phyloP scores from a whole-genome alignment of 1,140 invertebrate species.

The Bathynomus jamesi region DNA sequence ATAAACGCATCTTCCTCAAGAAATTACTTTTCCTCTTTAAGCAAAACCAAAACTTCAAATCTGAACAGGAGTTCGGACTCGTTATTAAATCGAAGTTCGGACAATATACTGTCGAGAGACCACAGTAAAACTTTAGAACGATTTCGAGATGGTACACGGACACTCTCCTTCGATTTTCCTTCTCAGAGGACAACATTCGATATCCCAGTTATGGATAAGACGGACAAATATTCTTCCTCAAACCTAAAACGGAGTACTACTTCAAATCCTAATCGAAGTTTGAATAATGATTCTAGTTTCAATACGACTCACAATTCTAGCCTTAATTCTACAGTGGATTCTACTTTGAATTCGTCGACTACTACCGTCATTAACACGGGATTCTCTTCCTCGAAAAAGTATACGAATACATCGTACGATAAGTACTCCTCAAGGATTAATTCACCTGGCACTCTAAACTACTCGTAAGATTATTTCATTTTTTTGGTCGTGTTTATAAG shows the following conservation, averaged over 20 bases:
- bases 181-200: neutral
- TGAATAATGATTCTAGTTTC: neutral
- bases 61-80: too few species aligned
- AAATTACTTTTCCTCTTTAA: neutral
- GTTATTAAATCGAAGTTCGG: neutral
- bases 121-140: neutral
- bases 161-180: neutral
- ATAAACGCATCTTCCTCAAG: neutral
- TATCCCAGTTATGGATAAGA: neutral
- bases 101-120: neutral
- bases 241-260: neutral
- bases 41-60: too few species aligned
- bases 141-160: neutral
- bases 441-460: too few species aligned
- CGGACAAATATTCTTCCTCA: too few species aligned
- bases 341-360: constrained; percentile 22
- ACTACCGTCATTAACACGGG: constrained; percentile 22
- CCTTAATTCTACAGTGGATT: constrained; percentile 18
- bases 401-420: neutral
- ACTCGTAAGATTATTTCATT: too few species aligned
- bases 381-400: neutral
- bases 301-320: constrained; percentile 17
- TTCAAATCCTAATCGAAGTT: neutral
- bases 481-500: too few species aligned
- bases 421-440: neutral